Evolutionary conservation across 2,113 vertebrate species (phyloP).

Genomic region (Poeciliopsis retropinna): DNA sequence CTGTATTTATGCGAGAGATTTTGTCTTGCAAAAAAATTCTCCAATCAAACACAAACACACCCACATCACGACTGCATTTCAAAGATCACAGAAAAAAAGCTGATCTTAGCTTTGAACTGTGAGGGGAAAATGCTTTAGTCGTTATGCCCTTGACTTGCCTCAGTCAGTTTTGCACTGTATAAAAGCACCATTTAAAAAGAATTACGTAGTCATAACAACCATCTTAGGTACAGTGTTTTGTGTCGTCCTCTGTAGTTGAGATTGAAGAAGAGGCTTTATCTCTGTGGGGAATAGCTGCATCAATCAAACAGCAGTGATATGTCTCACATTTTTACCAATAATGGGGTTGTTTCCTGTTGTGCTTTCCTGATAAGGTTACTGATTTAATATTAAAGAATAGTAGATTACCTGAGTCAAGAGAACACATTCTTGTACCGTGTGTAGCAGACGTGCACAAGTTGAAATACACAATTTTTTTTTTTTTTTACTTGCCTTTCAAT

Average conservation of each 20-base stretch:
- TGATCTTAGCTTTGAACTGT: constrained; percentile 55
- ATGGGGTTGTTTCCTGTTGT: constrained; percentile 75
- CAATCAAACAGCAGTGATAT: constrained; percentile 76
- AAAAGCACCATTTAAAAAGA: constrained; percentile 75
- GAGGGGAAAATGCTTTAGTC: constrained; percentile 48
- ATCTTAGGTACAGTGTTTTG: constrained; percentile 53
- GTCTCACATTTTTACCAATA: constrained; percentile 75
- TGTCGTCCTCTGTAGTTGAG: constrained; percentile 72
- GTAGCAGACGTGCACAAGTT: neutral
- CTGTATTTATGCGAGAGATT: constrained; percentile 1
- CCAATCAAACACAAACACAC: constrained; percentile 27
- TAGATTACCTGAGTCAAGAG: constrained; percentile 54
- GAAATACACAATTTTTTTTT: neutral
- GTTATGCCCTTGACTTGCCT: constrained; percentile 72
- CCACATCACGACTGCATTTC: constrained; percentile 53
- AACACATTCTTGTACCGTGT: constrained; percentile 20
- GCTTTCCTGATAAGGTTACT: constrained; percentile 73
- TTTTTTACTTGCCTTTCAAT: constrained; percentile 4
- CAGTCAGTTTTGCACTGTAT: constrained; percentile 68
- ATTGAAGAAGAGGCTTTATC: constrained; percentile 78
- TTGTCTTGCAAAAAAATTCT: constrained; percentile 19
- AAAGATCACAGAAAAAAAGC: constrained; percentile 53
- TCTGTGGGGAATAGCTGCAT: constrained; percentile 73
- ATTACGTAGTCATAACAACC: constrained; percentile 78
- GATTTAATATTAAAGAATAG: constrained; percentile 72